Evolutionary conservation across 2,797 vertebrate genomes (phyloP).

Genomic region (Agapornis canus): DNA sequence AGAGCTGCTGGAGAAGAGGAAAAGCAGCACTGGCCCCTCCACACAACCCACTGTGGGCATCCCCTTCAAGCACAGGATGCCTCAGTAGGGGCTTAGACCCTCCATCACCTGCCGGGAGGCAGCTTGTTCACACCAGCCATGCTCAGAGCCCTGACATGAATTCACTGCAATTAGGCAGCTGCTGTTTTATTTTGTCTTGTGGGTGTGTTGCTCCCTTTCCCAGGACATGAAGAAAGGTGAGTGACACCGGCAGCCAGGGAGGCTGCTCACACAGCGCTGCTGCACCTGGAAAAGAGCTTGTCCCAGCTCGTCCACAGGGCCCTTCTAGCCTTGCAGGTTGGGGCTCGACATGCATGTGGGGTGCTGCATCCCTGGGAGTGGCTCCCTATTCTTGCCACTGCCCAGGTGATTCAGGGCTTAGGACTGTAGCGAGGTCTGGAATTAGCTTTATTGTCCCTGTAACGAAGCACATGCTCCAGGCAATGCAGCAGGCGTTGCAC

Average conservation of each 20-base stretch:
- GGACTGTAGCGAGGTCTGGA: slow-evolving; percentile 43
- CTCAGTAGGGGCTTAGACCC: neutral
- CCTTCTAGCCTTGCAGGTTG: neutral
- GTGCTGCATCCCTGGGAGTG: neutral
- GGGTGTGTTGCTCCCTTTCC: slow-evolving; percentile 47
- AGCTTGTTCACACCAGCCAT: neutral
- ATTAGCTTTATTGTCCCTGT: slow-evolving; percentile 55
- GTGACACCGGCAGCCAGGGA: neutral
- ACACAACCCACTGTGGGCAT: accelerated
- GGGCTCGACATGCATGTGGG: neutral
- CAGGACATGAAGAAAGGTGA: neutral
- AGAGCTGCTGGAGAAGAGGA: neutral
- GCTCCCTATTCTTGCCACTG: slow-evolving; percentile 14
- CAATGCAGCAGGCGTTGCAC: slow-evolving; percentile 22
- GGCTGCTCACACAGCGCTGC: neutral
- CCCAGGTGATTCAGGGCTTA: slow-evolving; percentile 55
- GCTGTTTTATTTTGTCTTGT: neutral
- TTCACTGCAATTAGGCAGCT: slow-evolving; percentile 15
- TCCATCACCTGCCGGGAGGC: neutral
- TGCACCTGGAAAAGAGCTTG: neutral
- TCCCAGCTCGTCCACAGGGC: neutral
- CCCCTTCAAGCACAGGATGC: neutral
- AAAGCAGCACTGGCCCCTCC: neutral
- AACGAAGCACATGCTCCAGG: neutral
- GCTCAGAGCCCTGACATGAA: neutral